Percentiles rank a stretch among this genome's conserved stretches.
These are phyloP conservation scores for Aproaerema taeniolella DNA, from an alignment of 2,888 invertebrate genomes.

Conservation along the genomic window DNA sequence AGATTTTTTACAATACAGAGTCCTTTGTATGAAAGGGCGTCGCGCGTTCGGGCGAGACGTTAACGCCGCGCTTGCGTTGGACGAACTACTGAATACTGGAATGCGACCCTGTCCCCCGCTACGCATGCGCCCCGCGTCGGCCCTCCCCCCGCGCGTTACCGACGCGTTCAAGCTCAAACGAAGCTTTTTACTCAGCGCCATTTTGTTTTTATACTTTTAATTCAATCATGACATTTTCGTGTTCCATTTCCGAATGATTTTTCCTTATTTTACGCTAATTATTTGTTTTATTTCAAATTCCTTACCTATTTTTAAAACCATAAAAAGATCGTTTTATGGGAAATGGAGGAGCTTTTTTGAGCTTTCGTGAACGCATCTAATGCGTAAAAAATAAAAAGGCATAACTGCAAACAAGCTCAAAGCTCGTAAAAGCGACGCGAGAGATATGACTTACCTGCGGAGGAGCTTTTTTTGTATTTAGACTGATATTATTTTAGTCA, in stretches of 20 bases:
- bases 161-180: conserved; percentile 54
- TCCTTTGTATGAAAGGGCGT: conserved; percentile 70
- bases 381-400: conserved; percentile 31
- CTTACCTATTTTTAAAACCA: too few species aligned
- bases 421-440: conserved; percentile 20
- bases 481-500: neutral
- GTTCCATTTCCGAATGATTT: too few species aligned
- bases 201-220: too few species aligned
- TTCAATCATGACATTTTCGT: too few species aligned
- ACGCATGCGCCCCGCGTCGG: conserved; percentile 60
- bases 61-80: conserved; percentile 56
- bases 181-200: conserved; percentile 38
- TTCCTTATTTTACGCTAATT: too few species aligned
- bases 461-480: too few species aligned
- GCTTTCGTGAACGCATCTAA: conserved; percentile 27
- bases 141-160: conserved; percentile 30
- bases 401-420: conserved; percentile 31
- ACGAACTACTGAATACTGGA: conserved; percentile 74
- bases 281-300: too few species aligned
- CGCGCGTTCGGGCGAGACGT: conserved; percentile 43
- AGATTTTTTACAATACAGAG: conserved; percentile 73
- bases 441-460: conserved; percentile 17
- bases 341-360: conserved; percentile 2
- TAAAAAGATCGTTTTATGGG: too few species aligned
- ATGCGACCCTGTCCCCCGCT: conserved; percentile 57